A percentile compares a stretch with the other conserved stretches of the same genome.
phyloP scores from a whole-genome alignment of 2,797 vertebrate species.

The Diplodus sargus region DNA sequence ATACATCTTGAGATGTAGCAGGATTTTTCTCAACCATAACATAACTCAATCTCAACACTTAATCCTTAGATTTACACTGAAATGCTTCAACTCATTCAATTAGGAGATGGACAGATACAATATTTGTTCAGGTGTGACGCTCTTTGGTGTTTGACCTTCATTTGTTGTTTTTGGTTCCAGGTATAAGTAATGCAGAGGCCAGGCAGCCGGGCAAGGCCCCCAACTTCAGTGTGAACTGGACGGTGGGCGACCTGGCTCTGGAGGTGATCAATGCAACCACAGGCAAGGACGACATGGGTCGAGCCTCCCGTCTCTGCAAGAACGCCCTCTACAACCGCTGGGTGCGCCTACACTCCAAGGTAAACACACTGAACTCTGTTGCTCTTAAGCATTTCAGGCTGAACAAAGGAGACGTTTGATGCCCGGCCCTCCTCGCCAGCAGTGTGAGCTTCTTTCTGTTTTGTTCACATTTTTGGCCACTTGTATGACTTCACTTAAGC shows the following conservation, averaged over 20 bases:
- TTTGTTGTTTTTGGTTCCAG: constrained; percentile 71
- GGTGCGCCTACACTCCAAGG: constrained; percentile 94
- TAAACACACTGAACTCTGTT: constrained; percentile 44
- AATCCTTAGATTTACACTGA: neutral
- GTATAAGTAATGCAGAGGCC: constrained; percentile 97
- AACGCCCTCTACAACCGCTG: constrained; percentile 96
- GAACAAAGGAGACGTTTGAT: neutral
- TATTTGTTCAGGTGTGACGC: neutral
- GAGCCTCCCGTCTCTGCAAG: constrained; percentile 95
- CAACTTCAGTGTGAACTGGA: constrained; percentile 99
- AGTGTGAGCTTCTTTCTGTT: neutral
- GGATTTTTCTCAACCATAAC: neutral
- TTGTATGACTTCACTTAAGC: no score
- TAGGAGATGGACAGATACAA: neutral
- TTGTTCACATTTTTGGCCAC: neutral
- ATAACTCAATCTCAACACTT: no score
- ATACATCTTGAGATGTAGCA: neutral
- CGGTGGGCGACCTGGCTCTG: constrained; percentile 89
- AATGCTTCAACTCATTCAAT: neutral
- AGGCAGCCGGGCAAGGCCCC: constrained; percentile 97
- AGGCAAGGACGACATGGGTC: constrained; percentile 96
- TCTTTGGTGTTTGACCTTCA: neutral
- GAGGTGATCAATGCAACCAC: constrained; percentile 97
- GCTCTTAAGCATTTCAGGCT: neutral
- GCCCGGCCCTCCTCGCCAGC: no score